phyloP scores from a whole-genome alignment of 2,888 invertebrate species.

The Stenoptilia bipunctidactyla region DNA sequence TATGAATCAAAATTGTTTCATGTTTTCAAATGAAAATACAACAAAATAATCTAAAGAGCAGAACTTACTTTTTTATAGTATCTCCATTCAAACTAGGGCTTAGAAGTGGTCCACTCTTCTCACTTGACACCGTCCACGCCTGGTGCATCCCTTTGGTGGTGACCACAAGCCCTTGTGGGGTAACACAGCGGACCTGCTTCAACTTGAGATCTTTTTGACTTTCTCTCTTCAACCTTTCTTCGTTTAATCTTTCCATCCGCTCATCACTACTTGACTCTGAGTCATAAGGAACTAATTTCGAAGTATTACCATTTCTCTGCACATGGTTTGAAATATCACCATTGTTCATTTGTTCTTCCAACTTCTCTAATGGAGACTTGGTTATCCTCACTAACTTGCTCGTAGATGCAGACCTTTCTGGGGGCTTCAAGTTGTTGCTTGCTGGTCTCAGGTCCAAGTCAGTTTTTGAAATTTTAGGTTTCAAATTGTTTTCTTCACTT shows the following conservation, averaged over 20 bases:
- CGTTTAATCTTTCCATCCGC: constrained; percentile 23
- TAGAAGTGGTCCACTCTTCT: constrained; percentile 44
- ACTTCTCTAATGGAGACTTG: constrained; percentile 53
- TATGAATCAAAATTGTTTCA: no score
- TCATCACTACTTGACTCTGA: constrained; percentile 69
- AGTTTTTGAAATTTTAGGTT: constrained; percentile 37
- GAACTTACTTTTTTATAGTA: constrained; percentile 49
- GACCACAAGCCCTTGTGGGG: constrained; percentile 20
- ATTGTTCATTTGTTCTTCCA: constrained; percentile 49
- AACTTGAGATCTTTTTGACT: constrained; percentile 17
- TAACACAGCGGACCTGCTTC: constrained; percentile 12
- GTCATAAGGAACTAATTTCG: constrained; percentile 72
- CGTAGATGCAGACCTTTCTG: constrained; percentile 34
- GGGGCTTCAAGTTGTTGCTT: constrained; percentile 23
- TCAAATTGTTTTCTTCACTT: constrained; percentile 29
- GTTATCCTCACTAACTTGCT: constrained; percentile 39
- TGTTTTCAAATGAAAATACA: no score
- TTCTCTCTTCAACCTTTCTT: constrained; percentile 20
- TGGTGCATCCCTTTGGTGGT: constrained; percentile 24
- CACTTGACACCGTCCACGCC: constrained; percentile 57
- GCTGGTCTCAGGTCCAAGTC: constrained; percentile 35
- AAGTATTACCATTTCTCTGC: constrained; percentile 34
- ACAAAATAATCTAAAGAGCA: no score
- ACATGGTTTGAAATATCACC: constrained; percentile 30
- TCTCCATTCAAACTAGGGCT: constrained; percentile 65